Evolutionary conservation across 2,888 invertebrate species (phyloP).

Genomic region (Ctena decussata): DNA sequence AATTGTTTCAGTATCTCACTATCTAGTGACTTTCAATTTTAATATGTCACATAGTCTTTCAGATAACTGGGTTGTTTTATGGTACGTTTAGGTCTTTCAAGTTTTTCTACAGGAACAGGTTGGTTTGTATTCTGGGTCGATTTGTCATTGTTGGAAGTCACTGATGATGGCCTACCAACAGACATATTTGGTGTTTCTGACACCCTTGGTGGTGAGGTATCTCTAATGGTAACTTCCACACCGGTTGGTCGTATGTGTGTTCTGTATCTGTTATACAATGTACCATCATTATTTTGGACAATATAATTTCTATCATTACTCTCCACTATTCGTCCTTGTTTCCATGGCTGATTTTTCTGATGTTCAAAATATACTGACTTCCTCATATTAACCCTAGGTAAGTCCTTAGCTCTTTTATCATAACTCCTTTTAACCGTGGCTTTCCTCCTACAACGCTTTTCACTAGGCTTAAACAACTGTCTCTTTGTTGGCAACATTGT

Average conservation of each 20-base stretch:
- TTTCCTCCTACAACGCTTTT: conserved; percentile 26
- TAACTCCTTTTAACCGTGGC: conserved; percentile 13
- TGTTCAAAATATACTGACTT: conserved; percentile 55
- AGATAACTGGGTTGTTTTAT: conserved; percentile 2
- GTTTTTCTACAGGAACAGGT: not conserved
- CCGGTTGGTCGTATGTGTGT: conserved; percentile 34
- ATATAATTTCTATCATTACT: conserved; percentile 8
- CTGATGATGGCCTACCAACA: not conserved
- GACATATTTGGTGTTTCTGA: not conserved
- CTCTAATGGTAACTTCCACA: conserved; percentile 5
- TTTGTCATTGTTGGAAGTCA: not conserved
- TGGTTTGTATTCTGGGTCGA: not conserved
- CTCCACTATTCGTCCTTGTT: conserved; percentile 10
- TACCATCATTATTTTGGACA: conserved; percentile 8
- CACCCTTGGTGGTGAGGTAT: conserved; percentile 16
- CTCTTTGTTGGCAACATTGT: conserved; percentile 31
- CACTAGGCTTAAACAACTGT: not conserved
- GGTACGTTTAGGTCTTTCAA: conserved; percentile 1
- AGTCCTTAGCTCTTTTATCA: conserved; percentile 34
- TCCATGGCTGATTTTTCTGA: conserved; percentile 10
- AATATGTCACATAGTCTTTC: conserved; percentile 14
- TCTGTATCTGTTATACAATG: conserved; percentile 28
- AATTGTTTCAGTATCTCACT: not conserved
- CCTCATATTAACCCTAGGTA: conserved; percentile 26
- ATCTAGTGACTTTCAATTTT: not conserved